These are phyloP conservation scores for Caprella mutica DNA, from an alignment of 2,888 invertebrate genomes.

Conservation along the genomic window DNA sequence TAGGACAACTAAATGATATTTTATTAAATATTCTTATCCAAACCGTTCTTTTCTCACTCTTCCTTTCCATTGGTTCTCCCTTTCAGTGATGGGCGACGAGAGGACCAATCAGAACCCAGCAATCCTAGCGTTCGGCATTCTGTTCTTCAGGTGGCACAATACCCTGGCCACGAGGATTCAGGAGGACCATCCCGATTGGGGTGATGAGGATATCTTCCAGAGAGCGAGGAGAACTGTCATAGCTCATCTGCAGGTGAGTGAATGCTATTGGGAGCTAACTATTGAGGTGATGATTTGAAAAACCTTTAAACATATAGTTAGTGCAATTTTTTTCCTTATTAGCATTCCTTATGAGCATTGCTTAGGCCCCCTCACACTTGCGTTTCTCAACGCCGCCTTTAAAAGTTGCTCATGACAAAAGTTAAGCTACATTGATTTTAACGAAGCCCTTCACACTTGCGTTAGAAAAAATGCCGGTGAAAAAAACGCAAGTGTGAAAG, in stretches of 20 bases:
- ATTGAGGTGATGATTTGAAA: not conserved
- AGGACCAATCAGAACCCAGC: conserved; percentile 96
- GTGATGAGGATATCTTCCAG: conserved; percentile 89
- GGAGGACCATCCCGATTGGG: conserved; percentile 69
- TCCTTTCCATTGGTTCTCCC: too few species aligned
- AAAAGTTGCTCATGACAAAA: too few species aligned
- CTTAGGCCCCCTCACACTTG: too few species aligned
- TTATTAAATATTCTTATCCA: too few species aligned
- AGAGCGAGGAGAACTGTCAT: conserved; percentile 77
- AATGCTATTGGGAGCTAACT: not conserved
- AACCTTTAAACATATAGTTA: not conserved
- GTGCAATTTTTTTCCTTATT: not conserved
- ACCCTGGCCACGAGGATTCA: conserved; percentile 70
- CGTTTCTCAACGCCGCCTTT: too few species aligned
- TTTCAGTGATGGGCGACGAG: conserved; percentile 82
- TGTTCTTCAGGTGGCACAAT: conserved; percentile 95
- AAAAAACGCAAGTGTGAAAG: too few species aligned
- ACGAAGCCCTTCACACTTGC: too few species aligned
- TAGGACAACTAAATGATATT: too few species aligned
- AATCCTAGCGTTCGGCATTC: conserved; percentile 76
- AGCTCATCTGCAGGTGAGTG: conserved; percentile 71
- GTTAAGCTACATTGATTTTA: too few species aligned
- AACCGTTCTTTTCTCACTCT: too few species aligned
- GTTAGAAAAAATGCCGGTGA: too few species aligned
- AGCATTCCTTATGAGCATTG: too few species aligned